Conservation (phyloP, 2,888 invertebrate genomes). For the Encarsia formosa region DNA sequence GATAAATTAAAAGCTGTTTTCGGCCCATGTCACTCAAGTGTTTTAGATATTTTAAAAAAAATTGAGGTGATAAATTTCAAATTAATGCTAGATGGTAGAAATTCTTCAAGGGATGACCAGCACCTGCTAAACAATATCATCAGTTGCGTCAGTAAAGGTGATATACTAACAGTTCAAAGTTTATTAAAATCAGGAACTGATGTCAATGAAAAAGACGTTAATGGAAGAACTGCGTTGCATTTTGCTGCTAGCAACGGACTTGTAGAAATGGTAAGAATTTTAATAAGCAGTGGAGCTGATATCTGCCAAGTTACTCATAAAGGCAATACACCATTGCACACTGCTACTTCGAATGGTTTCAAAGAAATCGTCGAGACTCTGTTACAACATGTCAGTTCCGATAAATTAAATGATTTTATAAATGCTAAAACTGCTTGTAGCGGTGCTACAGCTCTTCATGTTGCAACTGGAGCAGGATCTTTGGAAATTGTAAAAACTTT, state of each 20-base stretch:
- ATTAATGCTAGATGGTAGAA: neutral
- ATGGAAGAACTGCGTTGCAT: conserved; percentile 24
- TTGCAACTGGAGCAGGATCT: conserved; percentile 29
- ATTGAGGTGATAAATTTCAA: neutral
- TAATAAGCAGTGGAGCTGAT: conserved; percentile 26
- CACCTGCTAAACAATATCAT: too few relatives aligned
- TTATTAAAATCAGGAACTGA: neutral
- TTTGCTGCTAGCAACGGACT: conserved; percentile 26
- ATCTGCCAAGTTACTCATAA: conserved; percentile 24
- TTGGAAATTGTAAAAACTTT: conserved; percentile 26
- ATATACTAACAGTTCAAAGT: too few relatives aligned
- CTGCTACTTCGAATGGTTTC: conserved; percentile 24
- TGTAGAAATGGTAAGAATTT: conserved; percentile 17
- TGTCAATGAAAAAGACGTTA: neutral
- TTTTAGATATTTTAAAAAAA: neutral
- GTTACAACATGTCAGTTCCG: conserved; percentile 13
- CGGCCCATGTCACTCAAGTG: neutral
- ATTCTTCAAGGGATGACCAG: neutral
- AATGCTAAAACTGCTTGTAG: conserved; percentile 28
- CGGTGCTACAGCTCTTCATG: conserved; percentile 26
- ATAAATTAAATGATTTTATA: conserved; percentile 29
- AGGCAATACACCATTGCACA: conserved; percentile 31
- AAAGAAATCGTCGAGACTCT: conserved; percentile 22
- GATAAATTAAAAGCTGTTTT: neutral
- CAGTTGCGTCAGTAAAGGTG: too few relatives aligned